Conservation (phyloP, 2,888 invertebrate genomes). For the Ornithoptera priamus region DNA sequence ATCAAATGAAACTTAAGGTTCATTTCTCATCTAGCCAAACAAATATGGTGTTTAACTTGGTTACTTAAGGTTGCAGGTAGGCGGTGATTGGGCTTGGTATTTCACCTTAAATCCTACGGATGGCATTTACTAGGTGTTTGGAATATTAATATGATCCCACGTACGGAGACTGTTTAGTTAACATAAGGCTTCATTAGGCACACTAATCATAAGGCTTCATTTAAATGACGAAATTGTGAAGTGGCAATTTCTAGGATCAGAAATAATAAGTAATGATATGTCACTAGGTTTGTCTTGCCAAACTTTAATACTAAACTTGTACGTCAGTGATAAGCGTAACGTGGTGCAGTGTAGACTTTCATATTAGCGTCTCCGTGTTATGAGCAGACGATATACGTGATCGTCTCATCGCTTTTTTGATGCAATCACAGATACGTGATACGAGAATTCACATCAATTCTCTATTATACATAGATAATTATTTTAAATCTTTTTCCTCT, state of each 20-base stretch:
- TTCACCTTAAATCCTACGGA: constrained; percentile 42
- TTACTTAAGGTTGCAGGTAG: constrained; percentile 17
- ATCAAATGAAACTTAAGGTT: not conserved
- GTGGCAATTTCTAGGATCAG: not conserved
- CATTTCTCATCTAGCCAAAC: not conserved
- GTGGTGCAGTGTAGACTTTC: not conserved
- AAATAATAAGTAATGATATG: not conserved
- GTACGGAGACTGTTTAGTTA: constrained; percentile 7
- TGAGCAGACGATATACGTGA: no score
- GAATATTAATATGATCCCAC: constrained; percentile 41
- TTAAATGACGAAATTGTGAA: constrained; percentile 2
- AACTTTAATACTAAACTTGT: no score
- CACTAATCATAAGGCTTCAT: not conserved
- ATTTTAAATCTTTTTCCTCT: no score
- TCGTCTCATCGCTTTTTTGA: no score
- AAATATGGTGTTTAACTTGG: constrained; percentile 12
- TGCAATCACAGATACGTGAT: no score
- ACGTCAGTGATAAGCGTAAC: not conserved
- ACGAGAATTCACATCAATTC: no score
- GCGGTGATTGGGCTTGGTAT: constrained; percentile 33
- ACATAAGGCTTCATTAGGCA: not conserved
- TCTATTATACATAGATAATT: no score
- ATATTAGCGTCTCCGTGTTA: no score
- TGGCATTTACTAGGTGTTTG: constrained; percentile 37
- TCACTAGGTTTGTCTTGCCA: not conserved